Percentiles rank a stretch among this genome's conserved stretches.
These are phyloP conservation scores for Cylloceria caligata DNA, from an alignment of 2,888 invertebrate genomes.

Conservation along the genomic window DNA sequence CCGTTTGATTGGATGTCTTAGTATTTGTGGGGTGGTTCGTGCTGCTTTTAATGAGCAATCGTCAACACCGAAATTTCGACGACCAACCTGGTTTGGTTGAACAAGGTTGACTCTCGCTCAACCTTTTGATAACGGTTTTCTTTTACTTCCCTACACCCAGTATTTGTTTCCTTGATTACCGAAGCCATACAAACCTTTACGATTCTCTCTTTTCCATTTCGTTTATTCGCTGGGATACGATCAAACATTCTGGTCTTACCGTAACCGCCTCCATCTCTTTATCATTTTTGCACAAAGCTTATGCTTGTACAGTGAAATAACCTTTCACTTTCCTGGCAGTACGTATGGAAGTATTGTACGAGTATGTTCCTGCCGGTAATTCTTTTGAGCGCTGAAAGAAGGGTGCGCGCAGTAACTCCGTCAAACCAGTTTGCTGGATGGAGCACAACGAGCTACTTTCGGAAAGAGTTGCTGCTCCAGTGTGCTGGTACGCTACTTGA, in stretches of 20 bases:
- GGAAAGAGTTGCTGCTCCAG: neutral
- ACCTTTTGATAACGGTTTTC: too few relatives aligned
- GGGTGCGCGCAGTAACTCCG: neutral
- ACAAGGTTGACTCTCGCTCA: neutral
- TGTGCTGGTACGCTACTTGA: neutral
- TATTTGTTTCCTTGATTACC: neutral
- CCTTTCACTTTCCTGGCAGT: neutral
- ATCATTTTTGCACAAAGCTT: neutral
- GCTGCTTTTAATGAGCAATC: neutral
- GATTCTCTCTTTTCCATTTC: neutral
- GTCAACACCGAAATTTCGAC: neutral
- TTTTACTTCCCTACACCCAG: neutral
- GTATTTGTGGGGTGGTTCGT: slow-evolving; percentile 20
- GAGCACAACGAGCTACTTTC: neutral
- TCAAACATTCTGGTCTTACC: too few relatives aligned
- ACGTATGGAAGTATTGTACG: neutral
- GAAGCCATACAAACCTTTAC: neutral
- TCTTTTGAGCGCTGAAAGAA: neutral
- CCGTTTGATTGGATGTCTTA: slow-evolving; percentile 29
- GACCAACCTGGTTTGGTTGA: too few relatives aligned
- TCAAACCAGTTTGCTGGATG: too few relatives aligned
- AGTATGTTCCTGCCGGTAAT: neutral
- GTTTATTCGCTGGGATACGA: neutral
- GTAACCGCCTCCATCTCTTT: too few relatives aligned
- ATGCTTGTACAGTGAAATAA: neutral